Conservation (phyloP, 1,140 invertebrate species). For the Drosophila seguyi region DNA sequence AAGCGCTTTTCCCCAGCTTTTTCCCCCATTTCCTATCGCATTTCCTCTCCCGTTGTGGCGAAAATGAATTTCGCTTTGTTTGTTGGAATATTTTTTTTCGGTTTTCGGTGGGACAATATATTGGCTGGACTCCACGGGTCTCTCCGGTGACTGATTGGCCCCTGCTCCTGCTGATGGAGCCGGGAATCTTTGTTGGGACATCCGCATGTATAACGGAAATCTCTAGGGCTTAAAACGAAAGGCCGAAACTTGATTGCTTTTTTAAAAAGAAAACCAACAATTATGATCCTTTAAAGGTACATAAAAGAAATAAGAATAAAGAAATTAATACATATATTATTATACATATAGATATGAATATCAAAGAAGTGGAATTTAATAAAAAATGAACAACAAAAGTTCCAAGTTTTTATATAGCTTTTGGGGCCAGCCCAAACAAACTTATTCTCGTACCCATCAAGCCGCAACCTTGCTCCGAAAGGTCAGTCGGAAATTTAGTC, state of each 20-base stretch:
- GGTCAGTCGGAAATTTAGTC: constrained; percentile 63
- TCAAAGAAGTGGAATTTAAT: no score
- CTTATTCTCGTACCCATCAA: constrained; percentile 16
- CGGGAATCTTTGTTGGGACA: constrained; percentile 19
- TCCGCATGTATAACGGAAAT: constrained; percentile 16
- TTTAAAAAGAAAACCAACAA: background rate
- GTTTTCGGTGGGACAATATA: constrained; percentile 64
- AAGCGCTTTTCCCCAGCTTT: constrained; percentile 47
- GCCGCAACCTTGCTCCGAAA: constrained; percentile 55
- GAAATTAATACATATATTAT: background rate
- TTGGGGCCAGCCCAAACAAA: background rate
- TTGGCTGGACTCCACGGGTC: constrained; percentile 43
- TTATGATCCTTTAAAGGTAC: background rate
- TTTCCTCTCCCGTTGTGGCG: constrained; percentile 7
- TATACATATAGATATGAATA: no score
- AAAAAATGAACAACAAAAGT: background rate
- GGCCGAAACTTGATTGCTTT: constrained; percentile 33
- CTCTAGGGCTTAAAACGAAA: constrained; percentile 26
- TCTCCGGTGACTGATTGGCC: constrained; percentile 69
- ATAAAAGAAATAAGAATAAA: background rate
- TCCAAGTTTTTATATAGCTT: background rate
- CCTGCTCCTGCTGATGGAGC: constrained; percentile 11
- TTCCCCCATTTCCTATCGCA: constrained; percentile 7
- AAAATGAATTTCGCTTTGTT: constrained; percentile 83
- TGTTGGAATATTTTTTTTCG: constrained; percentile 73